A percentile compares a stretch with the other conserved stretches of the same genome.
phyloP scores from a whole-genome alignment of 2,113 vertebrate species.

The Pachycephala philippinensis region DNA sequence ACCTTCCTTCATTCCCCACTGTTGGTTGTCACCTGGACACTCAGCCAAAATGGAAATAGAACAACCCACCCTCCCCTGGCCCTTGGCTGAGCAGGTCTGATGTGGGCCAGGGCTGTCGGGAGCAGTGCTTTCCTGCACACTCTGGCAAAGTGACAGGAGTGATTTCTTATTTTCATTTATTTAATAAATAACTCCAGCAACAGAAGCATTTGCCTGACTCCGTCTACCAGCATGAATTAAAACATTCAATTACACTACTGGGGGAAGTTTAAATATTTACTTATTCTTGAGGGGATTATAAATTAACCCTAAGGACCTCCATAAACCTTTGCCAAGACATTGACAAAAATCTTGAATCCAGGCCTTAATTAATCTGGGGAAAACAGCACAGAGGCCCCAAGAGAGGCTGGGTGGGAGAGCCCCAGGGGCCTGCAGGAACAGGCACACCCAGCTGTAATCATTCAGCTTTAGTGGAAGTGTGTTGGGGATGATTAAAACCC shows the following conservation, averaged over 20 bases:
- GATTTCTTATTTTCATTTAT: background rate
- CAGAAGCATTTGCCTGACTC: background rate
- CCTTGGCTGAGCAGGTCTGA: background rate
- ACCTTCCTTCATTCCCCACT: accelerated
- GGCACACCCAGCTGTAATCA: background rate
- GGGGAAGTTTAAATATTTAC: constrained; percentile 49
- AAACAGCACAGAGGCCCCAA: background rate
- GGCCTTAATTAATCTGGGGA: background rate
- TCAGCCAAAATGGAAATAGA: accelerated
- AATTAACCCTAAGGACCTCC: constrained; percentile 33
- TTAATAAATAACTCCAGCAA: background rate
- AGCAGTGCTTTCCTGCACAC: background rate
- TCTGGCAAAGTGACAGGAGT: background rate
- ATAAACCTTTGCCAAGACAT: background rate
- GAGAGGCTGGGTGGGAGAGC: background rate
- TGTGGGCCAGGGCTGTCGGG: accelerated
- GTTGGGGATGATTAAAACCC: background rate
- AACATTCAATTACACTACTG: constrained; percentile 24
- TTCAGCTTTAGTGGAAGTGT: background rate
- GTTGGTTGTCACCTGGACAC: accelerated
- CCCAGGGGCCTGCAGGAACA: background rate
- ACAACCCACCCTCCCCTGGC: accelerated
- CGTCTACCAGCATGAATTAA: background rate
- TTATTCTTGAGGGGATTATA: constrained; percentile 31
- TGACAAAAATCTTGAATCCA: background rate